These are phyloP conservation scores for Microcebus lehilahytsara DNA, from an alignment of 2,113 vertebrate genomes.

Conservation along the genomic window DNA sequence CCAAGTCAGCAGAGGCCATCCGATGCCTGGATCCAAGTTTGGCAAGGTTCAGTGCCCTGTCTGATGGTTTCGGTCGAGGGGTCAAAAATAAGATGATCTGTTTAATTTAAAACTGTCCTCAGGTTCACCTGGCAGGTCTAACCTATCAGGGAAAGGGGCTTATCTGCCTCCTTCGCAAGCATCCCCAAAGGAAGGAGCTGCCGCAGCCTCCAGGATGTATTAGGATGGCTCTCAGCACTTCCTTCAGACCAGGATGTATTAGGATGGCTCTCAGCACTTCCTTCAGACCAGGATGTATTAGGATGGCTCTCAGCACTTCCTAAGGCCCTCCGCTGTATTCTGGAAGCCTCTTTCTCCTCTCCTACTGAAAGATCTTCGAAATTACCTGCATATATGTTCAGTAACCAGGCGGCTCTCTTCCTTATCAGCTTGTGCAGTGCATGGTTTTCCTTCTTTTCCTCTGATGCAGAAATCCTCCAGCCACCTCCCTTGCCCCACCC, in stretches of 20 bases:
- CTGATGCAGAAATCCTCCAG: background rate
- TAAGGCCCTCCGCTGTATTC: background rate
- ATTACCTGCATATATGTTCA: background rate
- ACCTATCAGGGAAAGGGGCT: background rate
- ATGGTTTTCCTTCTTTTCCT: background rate
- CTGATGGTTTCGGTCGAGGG: background rate
- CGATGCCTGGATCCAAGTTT: background rate
- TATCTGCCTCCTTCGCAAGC: background rate
- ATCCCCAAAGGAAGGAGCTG: background rate
- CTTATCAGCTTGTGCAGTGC: background rate
- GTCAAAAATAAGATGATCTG: background rate
- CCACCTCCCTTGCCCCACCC: background rate
- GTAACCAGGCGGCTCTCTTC: background rate
- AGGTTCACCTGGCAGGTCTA: background rate
- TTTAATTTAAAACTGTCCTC: background rate
- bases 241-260: too few relatives aligned
- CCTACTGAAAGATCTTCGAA: background rate
- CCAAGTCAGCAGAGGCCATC: background rate
- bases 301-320: background rate
- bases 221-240: too few relatives aligned
- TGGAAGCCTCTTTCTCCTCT: background rate
- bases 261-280: background rate
- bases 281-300: background rate
- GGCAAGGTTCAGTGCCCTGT: background rate
- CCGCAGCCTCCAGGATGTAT: background rate